Evolutionary conservation across 2,888 invertebrate species (phyloP), one percentile per base, ranked within the genome.

Genomic region (Tipula helvola): DNA sequence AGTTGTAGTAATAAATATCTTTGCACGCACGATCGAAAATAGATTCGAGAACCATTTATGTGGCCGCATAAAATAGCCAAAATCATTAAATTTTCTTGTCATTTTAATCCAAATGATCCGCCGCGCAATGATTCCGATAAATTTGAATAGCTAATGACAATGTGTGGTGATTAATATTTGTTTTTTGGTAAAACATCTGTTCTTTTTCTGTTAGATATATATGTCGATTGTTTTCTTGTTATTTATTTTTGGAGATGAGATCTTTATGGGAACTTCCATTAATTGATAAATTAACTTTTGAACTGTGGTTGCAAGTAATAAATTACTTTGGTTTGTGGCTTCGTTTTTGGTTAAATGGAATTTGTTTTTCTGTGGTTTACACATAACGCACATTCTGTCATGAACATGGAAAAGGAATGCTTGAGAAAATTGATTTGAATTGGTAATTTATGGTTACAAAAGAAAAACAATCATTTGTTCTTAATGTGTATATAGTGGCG

Each of bases 241-340:
- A 13, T 71, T 71, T 71, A 71, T 71, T 71, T 71, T 71, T 71
- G 71, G 71, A 57, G 7, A 47, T 57, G 18, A 57, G 57, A 57
- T 57, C 57, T 57, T 18, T 18, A 28, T 10, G 12, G 28, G 71
- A 71, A 28, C 28, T 71, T 71, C 28, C 71, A 71, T 28, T 71
- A 71, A 71, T 71, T 71, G 71, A 71, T 71, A 71, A 71, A 71
- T 71, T 71, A 71, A 71, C 71, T 71, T 71, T 71, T 71, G 71
- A 71, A 71, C 71, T 71, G 71, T 28, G 71, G 71, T 71, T 71
- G 71, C 28, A 71, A n/a, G 71, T 71, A 28, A 71, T 71, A 71
- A 71, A 71, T 71, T 28, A 71, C 71, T 71, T 71, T 71, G 71
- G 71, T 18, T 71, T 71, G 28, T 28, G n/a, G n/a, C n/a, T 71